phyloP scores from a whole-genome alignment of 2,888 invertebrate genomes.

The Aethes cnicana region DNA sequence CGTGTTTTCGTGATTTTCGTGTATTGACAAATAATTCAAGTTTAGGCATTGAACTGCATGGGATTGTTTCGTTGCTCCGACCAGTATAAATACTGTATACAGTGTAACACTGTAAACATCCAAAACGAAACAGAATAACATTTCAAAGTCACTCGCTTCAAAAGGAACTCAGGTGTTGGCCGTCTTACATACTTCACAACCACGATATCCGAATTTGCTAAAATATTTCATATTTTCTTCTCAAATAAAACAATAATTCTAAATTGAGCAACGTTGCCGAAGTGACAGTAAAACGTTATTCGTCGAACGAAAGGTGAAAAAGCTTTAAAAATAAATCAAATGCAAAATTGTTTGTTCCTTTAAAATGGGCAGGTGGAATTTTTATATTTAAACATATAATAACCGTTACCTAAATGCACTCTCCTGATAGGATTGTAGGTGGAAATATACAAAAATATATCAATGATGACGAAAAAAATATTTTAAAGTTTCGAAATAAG shows the following conservation, averaged over 20 bases:
- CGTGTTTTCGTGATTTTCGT: too few relatives aligned
- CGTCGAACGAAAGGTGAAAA: slow-evolving; percentile 46
- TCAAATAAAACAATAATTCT: slow-evolving; percentile 58
- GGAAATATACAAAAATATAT: too few relatives aligned
- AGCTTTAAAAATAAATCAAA: too few relatives aligned
- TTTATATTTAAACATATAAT: too few relatives aligned
- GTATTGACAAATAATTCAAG: too few relatives aligned
- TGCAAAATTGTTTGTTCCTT: too few relatives aligned
- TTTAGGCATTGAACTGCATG: too few relatives aligned
- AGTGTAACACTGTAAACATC: slow-evolving; percentile 37
- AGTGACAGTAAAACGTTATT: slow-evolving; percentile 77
- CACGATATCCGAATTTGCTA: slow-evolving; percentile 53
- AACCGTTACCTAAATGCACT: too few relatives aligned
- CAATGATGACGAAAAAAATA: too few relatives aligned
- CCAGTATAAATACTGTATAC: slow-evolving; percentile 38
- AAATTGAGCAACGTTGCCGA: slow-evolving; percentile 72
- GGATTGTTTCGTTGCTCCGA: slow-evolving; percentile 41
- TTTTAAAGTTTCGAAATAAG: too few relatives aligned
- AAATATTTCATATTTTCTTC: slow-evolving; percentile 47
- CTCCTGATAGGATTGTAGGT: too few relatives aligned
- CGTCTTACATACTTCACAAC: slow-evolving; percentile 70
- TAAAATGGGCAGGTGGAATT: too few relatives aligned
- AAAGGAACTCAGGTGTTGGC: slow-evolving; percentile 62
- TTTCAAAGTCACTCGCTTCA: slow-evolving; percentile 63
- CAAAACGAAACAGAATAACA: slow-evolving; percentile 65